Evolutionary conservation across 1,140 invertebrate species (phyloP), one percentile per base, ranked within the genome.

Genomic region (Trichonephila clavata): DNA sequence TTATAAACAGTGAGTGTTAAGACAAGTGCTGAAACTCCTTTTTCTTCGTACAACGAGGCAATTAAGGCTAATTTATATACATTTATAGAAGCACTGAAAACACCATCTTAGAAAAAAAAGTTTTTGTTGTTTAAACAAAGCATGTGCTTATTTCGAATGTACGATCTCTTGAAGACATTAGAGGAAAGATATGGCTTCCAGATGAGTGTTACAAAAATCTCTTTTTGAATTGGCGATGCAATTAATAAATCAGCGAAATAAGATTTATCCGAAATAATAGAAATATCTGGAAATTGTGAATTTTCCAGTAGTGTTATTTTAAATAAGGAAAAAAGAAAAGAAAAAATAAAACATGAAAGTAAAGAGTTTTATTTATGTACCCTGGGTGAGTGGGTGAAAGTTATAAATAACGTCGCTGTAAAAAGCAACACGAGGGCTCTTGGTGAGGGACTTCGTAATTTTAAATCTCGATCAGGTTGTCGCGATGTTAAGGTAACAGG

Each of bases 231-330:
- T 39, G 8, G n/a, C 6, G n/a, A 59, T 83, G 50, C 57, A 24
- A 57, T 83, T 83, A 20, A 83, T 83, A 83, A 83, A 83, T 83
- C 81, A 83, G 24, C 24, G 81, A 83, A 57, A 83, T n/a, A 8
- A 83, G 81, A 20, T 21, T n/a, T 43, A 8, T 57, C 43, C n/a
- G 81, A 57, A 24, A 39, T 32, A 32, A 14, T 39, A 16, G 32
- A 27, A 39, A 32, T 16, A 24, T 68, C n/a, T 68, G 1, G 21
- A 13, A 8, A 68, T 68, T 13, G 10, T 8, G n/a, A 13, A 14
- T 10, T 0, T 5, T 50, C 10, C 10, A 10, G 50, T 39, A 39
- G 32, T 39, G 32, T 39, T 39, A 4, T 39, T 39, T 39, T 39
- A 3, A 39, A 39, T 39, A 4, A 39, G 32, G 32, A 3, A 39